A percentile compares a stretch with the other conserved stretches of the same genome.
phyloP scores from a whole-genome alignment of 2,113 vertebrate genomes.

The Ellobius talpinus region DNA sequence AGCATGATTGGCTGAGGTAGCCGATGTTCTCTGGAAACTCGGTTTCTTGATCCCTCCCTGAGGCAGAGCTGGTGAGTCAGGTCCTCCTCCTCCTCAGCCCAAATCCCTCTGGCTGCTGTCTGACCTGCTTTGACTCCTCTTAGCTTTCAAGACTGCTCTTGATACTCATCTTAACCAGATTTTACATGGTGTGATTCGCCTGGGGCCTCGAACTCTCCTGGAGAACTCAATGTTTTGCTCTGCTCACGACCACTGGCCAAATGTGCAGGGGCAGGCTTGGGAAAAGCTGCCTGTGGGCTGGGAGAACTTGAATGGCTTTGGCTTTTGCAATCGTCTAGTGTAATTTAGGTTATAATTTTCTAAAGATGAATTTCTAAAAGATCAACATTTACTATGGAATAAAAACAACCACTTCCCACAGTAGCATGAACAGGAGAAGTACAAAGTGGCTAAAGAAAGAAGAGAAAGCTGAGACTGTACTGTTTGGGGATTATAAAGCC shows the following conservation, averaged over 20 bases:
- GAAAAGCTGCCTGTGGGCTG: background rate
- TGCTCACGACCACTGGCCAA: background rate
- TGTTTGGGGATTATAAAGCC: background rate
- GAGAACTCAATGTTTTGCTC: background rate
- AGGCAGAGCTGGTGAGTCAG: slow-evolving; percentile 52
- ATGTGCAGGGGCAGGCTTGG: background rate
- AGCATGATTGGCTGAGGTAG: background rate
- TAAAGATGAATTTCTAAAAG: slow-evolving; percentile 54
- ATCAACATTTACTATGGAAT: slow-evolving; percentile 44
- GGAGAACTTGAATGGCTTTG: background rate
- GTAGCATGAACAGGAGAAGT: background rate
- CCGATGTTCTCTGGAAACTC: background rate
- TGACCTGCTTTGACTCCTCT: slow-evolving; percentile 77
- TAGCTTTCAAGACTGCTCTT: slow-evolving; percentile 58
- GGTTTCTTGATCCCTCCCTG: background rate
- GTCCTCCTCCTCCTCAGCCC: background rate
- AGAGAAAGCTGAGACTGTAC: background rate
- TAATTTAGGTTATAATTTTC: slow-evolving; percentile 61
- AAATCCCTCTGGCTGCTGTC: slow-evolving; percentile 28
- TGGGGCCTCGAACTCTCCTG: background rate
- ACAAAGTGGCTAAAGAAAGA: background rate
- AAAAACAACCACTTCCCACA: background rate
- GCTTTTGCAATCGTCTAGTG: slow-evolving; percentile 14
- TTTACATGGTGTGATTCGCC: slow-evolving; percentile 59
- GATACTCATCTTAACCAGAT: slow-evolving; percentile 70